Percentiles rank a stretch among this genome's conserved stretches.
Conservation (phyloP, 1,140 invertebrate species). For the Drosophila parabipectinata region DNA sequence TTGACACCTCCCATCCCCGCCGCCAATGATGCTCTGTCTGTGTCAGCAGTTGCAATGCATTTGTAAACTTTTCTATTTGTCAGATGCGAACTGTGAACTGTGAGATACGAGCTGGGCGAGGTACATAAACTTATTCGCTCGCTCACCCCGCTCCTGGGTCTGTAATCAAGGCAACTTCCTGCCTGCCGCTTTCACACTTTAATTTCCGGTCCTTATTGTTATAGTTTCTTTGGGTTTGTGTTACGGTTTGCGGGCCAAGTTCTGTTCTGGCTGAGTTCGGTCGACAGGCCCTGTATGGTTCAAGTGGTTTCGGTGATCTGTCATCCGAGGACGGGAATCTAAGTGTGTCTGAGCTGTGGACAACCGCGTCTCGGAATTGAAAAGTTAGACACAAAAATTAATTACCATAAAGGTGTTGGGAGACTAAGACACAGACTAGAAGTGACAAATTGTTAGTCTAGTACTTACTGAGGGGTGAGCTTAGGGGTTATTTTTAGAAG, state of each 20-base stretch:
- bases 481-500: too few species aligned
- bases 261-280: conserved; percentile 32
- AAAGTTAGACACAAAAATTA: conserved; percentile 40
- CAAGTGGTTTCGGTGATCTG: conserved; percentile 27
- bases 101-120: conserved; percentile 17
- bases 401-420: conserved; percentile 10
- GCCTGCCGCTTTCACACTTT: conserved; percentile 75
- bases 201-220: conserved; percentile 80
- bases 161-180: conserved; percentile 81
- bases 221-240: conserved; percentile 63
- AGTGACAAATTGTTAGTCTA: conserved; percentile 1
- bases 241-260: conserved; percentile 41
- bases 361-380: conserved; percentile 43
- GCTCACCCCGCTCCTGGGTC: conserved; percentile 14
- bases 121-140: conserved; percentile 28
- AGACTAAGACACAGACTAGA: background rate
- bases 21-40: conserved; percentile 35
- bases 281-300: conserved; percentile 48
- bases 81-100: conserved; percentile 33
- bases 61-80: conserved; percentile 77
- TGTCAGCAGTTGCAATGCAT: conserved; percentile 71
- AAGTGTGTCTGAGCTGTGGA: conserved; percentile 41
- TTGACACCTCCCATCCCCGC: background rate
- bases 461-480: background rate
- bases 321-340: conserved; percentile 18